These are phyloP conservation scores for Vidua chalybeata DNA, from an alignment of 2,113 vertebrate genomes.

Conservation along the genomic window DNA sequence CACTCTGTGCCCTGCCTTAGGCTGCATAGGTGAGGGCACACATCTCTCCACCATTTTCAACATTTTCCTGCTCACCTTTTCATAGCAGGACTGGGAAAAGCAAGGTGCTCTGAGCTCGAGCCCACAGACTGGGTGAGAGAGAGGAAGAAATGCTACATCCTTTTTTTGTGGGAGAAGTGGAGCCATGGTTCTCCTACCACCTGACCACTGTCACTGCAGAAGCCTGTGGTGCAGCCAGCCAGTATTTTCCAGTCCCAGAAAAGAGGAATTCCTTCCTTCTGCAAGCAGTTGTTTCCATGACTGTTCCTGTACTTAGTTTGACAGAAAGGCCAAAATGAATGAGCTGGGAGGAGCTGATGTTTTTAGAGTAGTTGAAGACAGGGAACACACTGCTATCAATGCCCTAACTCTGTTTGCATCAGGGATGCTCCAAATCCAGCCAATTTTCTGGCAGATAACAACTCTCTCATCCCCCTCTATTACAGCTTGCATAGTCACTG, in stretches of 20 bases:
- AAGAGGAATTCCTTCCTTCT: neutral
- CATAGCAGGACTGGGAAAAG: neutral
- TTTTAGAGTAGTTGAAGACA: neutral
- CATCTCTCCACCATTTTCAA: too few species aligned
- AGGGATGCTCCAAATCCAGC: neutral
- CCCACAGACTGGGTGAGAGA: neutral
- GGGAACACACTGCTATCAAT: neutral
- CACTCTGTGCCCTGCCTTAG: neutral
- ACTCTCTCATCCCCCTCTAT: neutral
- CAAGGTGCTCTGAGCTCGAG: fast-evolving
- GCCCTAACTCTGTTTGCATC: neutral
- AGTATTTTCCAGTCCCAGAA: neutral
- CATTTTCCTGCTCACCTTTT: neutral
- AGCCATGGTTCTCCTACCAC: neutral
- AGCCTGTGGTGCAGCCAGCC: neutral
- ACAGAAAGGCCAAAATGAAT: neutral
- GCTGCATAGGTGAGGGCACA: fast-evolving
- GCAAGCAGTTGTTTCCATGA: neutral
- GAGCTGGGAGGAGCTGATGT: neutral
- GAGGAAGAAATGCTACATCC: neutral
- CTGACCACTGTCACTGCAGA: neutral
- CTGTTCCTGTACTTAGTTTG: neutral
- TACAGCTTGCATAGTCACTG: neutral
- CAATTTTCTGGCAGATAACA: neutral
- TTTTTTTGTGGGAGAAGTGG: neutral